These are phyloP conservation scores for Solenopsis fugax DNA, from an alignment of 1,140 invertebrate species.

Conservation along the genomic window DNA sequence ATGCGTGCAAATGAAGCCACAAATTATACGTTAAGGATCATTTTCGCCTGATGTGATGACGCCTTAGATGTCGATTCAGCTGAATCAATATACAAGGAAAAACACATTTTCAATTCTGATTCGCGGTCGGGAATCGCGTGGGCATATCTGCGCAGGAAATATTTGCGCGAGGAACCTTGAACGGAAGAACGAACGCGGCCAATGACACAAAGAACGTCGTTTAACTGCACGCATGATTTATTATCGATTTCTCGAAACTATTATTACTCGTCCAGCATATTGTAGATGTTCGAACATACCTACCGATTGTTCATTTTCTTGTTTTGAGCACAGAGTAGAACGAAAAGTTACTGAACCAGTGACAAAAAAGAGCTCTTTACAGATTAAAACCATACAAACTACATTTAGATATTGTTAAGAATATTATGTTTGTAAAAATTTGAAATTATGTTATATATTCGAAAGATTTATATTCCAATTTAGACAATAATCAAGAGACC, in stretches of 20 bases:
- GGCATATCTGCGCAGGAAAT: constrained; percentile 69
- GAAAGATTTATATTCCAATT: not conserved
- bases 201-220: constrained; percentile 66
- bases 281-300: constrained; percentile 36
- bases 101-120: constrained; percentile 70
- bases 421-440: not conserved
- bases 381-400: not conserved
- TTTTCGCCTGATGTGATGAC: constrained; percentile 50
- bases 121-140: constrained; percentile 64
- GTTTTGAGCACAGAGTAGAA: not conserved
- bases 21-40: constrained; percentile 32
- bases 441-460: not conserved
- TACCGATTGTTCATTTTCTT: constrained; percentile 39
- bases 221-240: constrained; percentile 61
- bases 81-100: constrained; percentile 73
- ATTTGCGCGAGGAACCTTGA: constrained; percentile 67
- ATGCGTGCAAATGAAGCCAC: constrained; percentile 18
- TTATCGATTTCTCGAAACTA: constrained; percentile 66
- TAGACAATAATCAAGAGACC: not conserved
- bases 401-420: not conserved
- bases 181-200: constrained; percentile 47
- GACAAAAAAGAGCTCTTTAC: not conserved
- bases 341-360: not conserved
- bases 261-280: constrained; percentile 30
- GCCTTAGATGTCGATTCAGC: constrained; percentile 71